Conservation (phyloP, 2,888 invertebrate genomes). For the Rapana venosa region DNA sequence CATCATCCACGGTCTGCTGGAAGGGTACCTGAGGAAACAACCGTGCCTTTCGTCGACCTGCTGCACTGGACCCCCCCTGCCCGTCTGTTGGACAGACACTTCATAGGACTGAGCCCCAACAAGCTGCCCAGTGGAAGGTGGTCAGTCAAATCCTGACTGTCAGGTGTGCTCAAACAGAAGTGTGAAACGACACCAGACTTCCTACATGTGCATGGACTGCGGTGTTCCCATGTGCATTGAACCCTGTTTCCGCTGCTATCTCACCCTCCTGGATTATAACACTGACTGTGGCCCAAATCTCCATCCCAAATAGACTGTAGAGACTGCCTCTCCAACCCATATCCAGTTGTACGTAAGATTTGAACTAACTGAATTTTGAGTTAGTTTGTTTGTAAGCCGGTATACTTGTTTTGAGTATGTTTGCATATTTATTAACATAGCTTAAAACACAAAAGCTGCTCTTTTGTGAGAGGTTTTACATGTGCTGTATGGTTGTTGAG, state of each 20-base stretch:
- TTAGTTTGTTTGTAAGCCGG: not conserved
- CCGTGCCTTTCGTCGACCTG: not conserved
- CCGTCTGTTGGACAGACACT: not conserved
- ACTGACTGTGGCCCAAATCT: not conserved
- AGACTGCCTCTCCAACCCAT: not conserved
- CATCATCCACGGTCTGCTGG: not conserved
- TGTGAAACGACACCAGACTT: not conserved
- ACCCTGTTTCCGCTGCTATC: not conserved
- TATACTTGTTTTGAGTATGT: too few relatives aligned
- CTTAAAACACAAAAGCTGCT: too few relatives aligned
- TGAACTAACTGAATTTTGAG: not conserved
- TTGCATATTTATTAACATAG: too few relatives aligned
- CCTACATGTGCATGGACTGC: conserved; percentile 4
- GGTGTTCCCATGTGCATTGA: not conserved
- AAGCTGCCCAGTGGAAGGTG: not conserved
- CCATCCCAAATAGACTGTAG: not conserved
- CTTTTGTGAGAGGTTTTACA: too few relatives aligned
- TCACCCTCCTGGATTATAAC: conserved; percentile 2
- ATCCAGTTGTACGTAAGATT: too few relatives aligned
- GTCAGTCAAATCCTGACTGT: not conserved
- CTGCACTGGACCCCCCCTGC: not conserved
- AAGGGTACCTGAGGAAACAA: not conserved
- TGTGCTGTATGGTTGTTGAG: too few relatives aligned
- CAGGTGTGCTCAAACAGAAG: not conserved
- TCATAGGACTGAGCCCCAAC: not conserved